Evolutionary conservation across 2,888 invertebrate species (phyloP).

Genomic region (Heliconius aoede): DNA sequence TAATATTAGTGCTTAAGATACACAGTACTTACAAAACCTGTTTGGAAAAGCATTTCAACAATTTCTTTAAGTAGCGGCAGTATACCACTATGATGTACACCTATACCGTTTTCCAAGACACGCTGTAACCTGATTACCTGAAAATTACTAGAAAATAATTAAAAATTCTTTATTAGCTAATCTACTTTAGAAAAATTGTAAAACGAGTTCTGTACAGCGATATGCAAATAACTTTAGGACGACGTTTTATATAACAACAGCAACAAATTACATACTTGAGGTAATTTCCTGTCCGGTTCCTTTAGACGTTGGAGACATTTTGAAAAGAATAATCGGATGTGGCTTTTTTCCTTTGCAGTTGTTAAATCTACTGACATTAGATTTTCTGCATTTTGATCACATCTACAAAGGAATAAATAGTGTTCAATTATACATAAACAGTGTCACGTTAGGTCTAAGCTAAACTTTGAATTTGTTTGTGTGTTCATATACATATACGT

Average conservation of each 20-base stretch:
- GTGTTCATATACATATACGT: too few relatives aligned
- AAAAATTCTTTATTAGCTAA: neutral
- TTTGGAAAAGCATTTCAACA: constrained; percentile 98
- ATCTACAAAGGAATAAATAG: constrained; percentile 58
- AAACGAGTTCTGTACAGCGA: too few relatives aligned
- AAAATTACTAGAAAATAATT: constrained; percentile 41
- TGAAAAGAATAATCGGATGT: constrained; percentile 93
- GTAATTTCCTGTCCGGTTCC: constrained; percentile 93
- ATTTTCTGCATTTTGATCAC: constrained; percentile 84
- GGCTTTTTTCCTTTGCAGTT: constrained; percentile 91
- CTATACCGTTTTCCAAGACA: constrained; percentile 91
- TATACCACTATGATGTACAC: constrained; percentile 99
- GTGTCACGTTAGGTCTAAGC: too few relatives aligned
- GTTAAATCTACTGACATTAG: constrained; percentile 90
- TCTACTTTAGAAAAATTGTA: too few relatives aligned
- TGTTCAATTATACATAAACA: too few relatives aligned
- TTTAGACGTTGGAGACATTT: constrained; percentile 92
- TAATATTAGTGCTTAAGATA: too few relatives aligned
- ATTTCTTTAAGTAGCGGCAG: constrained; percentile 99
- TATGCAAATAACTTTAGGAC: too few relatives aligned
- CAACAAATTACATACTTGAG: constrained; percentile 86
- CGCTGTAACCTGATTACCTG: constrained; percentile 74
- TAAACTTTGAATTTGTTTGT: too few relatives aligned
- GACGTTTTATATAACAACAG: neutral
- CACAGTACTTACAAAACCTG: constrained; percentile 93